Evolutionary conservation across 2,113 vertebrate genomes (phyloP).

Genomic region (Paradoxurus hermaphroditus): DNA sequence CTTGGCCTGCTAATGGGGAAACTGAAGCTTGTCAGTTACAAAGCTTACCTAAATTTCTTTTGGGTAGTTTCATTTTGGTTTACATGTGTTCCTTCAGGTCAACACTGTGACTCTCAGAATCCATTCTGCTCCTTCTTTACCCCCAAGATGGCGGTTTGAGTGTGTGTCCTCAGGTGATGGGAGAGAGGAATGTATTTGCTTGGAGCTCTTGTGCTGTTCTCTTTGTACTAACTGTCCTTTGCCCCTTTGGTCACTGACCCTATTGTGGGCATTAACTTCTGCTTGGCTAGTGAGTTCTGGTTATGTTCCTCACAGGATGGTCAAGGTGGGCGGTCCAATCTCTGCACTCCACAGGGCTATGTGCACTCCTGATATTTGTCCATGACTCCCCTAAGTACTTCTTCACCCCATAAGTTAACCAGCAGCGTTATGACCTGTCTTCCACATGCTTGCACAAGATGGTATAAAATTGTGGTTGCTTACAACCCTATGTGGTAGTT

Average conservation of each 20-base stretch:
- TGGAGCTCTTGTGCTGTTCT: background rate
- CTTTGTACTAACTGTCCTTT: background rate
- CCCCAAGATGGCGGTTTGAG: too few relatives aligned
- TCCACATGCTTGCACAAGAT: too few relatives aligned
- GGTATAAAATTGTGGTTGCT: background rate
- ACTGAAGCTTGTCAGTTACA: background rate
- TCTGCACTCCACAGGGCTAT: accelerated
- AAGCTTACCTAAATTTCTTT: background rate
- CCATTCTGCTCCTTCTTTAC: background rate
- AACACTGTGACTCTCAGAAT: background rate
- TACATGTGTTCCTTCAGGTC: background rate
- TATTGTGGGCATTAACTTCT: background rate
- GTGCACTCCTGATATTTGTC: too few relatives aligned
- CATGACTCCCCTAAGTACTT: background rate
- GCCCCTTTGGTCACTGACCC: background rate
- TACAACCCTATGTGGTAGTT: background rate
- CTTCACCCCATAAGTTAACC: background rate
- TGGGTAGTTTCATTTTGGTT: background rate
- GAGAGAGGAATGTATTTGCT: background rate
- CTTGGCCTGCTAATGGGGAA: background rate
- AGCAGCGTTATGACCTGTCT: background rate
- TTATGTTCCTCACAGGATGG: background rate
- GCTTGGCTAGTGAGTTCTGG: background rate
- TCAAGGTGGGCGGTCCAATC: too few relatives aligned
- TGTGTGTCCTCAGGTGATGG: background rate